Evolutionary conservation across 2,888 invertebrate species (phyloP), one percentile per base, ranked within the genome.

Genomic region (Cheilosia pagana): DNA sequence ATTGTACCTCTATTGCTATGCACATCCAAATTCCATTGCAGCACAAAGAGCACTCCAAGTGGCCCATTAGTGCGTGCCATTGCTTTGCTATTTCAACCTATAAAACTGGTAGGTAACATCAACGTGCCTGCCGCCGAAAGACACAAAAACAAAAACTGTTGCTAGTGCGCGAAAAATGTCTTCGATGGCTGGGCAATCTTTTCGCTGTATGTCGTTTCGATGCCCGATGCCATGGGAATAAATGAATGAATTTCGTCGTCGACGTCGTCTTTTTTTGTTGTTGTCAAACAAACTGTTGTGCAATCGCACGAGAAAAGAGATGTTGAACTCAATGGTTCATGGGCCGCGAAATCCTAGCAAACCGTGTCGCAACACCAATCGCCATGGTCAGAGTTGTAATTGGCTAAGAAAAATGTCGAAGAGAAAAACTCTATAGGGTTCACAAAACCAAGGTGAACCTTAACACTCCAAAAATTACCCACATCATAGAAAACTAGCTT

Each of bases 41-140:
- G 28, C 62, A 78, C 82, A 78, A 82, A 72, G 55, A 68, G 71
- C 60, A 28, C 65, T 71, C 55, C 57, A 63, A 78, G 62, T 68
- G 57, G 48, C 67, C 77, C 62, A 78, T 83, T 78, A 77, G 77
- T 83, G 78, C 77, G 77, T 82, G 78, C 78, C 62, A 72, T 59
- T 83, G 67, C 72, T 68, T 31, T 52, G 60, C 35, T 35, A 31
- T 55, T 82, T 75, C 48, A 67, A 81, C 63, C 41, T 28, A 50
- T 71, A 28, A 48, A 50, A 35, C 65, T 52, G 25, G 21, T 41
- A 59, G 25, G 21, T 41, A 59, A 59, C 41, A 63, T 31, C 50
- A 75, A 41, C 35, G 10, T 43, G 23, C 8, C 28, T 28, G 28
- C 28, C 57, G 25, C 35, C 25, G 28, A 35, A 35, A 35, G 35